These are phyloP conservation scores for Acinonyx jubatus DNA, from an alignment of 2,113 vertebrate genomes.

Conservation along the genomic window DNA sequence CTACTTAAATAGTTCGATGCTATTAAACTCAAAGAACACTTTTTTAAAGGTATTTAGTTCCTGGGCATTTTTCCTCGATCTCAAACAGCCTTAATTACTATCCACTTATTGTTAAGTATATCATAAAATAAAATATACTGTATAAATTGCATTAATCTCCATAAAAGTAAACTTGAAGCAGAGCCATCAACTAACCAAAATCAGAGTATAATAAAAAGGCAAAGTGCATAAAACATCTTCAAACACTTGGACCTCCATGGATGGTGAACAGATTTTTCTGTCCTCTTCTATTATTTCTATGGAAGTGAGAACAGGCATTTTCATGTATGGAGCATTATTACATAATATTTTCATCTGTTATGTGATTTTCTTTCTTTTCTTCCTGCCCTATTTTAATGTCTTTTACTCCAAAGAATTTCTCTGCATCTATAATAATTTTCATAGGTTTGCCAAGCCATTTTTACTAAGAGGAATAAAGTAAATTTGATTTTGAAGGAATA, in stretches of 20 bases:
- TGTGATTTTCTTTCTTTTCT: conserved; percentile 42
- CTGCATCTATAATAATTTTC: conserved; percentile 55
- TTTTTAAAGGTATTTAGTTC: conserved; percentile 70
- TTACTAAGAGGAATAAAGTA: conserved; percentile 7
- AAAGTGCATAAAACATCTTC: conserved; percentile 50
- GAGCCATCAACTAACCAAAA: conserved; percentile 63
- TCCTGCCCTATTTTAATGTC: background rate
- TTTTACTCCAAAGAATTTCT: conserved; percentile 38
- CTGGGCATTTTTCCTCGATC: conserved; percentile 72
- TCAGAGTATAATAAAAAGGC: conserved; percentile 55
- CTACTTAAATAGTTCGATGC: conserved; percentile 75
- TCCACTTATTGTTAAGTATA: conserved; percentile 75
- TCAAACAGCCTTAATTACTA: conserved; percentile 73
- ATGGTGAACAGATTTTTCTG: conserved; percentile 27
- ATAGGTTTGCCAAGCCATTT: conserved; percentile 53
- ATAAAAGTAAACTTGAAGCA: conserved; percentile 71
- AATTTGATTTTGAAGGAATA: conserved; percentile 35
- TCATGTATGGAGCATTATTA: background rate
- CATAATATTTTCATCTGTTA: conserved; percentile 42
- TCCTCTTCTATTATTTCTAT: conserved; percentile 11
- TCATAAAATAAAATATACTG: conserved; percentile 76
- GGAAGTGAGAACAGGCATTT: conserved; percentile 51
- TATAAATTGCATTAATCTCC: conserved; percentile 70
- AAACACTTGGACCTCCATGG: conserved; percentile 26
- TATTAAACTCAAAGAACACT: conserved; percentile 69